Base-by-base conservation (phyloP, 2,888 invertebrate species). In the Papilio elwesi region DNA sequence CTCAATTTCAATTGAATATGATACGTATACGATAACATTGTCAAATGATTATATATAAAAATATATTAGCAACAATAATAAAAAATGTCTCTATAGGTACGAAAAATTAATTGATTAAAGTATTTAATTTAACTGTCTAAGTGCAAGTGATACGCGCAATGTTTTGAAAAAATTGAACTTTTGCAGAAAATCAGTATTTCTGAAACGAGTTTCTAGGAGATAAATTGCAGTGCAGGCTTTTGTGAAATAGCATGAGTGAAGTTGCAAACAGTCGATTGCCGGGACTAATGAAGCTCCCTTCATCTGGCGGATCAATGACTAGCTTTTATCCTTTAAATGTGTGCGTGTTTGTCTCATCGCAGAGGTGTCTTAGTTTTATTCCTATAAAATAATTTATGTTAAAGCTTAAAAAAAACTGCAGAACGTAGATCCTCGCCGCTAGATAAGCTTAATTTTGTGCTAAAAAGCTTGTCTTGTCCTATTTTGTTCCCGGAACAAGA, bases 271-370 rank as follows among this genome's bases (percentile, higher is more conserved):
- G 43, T 68, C 68, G 53, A 57, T 68, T 68, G 68, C 68, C 26
- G 11, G 26, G 68, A 57, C 68, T 68, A 68, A 68, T 68, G 57
- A 68, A 59, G 48, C 49, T 43, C 43, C 13, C n/a, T 62, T 62
- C 59, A 43, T 62, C 43, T 62, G 59, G 10, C 15, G 5, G 43
- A 62, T 62, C 43, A 43, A 62, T 62, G 43, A 62, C 43, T 43
- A 10, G 43, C 10, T 43, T 62, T 62, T n/a, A 15, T 62, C 5
- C n/a, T 43, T 43, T n/a, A 6, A 62, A 62, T 59, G 38, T 59
- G 59, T 59, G 38, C 7, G 26, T 26, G 36, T 57, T 26, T 26
- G 59, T 38, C 59, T 3, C 38, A 59, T 38, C n/a, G 59, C 5
- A 59, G 13, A 16, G 38, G 38, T 59, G n/a, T 9, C n/a, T 15